Percentiles rank a stretch among this genome's conserved stretches.
These are phyloP conservation scores for Clarias macrocephalus DNA, from an alignment of 2,113 vertebrate species.

Conservation along the genomic window DNA sequence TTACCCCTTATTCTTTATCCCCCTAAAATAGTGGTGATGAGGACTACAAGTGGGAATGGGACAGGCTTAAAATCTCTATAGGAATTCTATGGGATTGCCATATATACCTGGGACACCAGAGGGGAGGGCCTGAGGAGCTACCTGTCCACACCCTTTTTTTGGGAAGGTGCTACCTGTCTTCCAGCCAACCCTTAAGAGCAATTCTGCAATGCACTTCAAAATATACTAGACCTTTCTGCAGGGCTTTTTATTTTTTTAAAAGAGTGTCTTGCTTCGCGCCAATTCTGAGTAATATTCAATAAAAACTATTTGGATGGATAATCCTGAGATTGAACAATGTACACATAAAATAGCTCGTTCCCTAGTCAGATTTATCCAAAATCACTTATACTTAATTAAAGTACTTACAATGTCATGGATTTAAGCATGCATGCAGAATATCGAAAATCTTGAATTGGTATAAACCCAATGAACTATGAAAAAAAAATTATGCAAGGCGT, in stretches of 20 bases:
- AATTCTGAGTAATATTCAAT: background rate
- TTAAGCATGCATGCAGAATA: background rate
- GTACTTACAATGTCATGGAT: background rate
- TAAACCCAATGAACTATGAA: background rate
- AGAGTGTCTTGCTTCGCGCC: background rate
- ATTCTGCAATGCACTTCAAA: slow-evolving; percentile 30
- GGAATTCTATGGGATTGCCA: slow-evolving; percentile 82
- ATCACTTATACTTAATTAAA: background rate
- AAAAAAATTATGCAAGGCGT: background rate
- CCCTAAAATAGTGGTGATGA: slow-evolving; percentile 73
- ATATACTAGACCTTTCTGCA: background rate
- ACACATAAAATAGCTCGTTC: background rate
- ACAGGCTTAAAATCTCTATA: slow-evolving; percentile 80
- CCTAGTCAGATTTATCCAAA: background rate
- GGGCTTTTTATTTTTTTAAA: background rate
- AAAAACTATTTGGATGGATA: background rate
- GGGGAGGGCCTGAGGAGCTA: slow-evolving; percentile 86
- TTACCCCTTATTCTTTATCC: slow-evolving; percentile 78
- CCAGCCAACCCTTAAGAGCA: slow-evolving; percentile 74
- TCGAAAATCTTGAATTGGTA: background rate
- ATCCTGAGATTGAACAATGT: background rate
- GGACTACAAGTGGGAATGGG: slow-evolving; percentile 74
- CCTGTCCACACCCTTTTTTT: slow-evolving; percentile 84
- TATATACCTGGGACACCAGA: slow-evolving; percentile 88
- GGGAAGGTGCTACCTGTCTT: slow-evolving; percentile 70